Percentiles rank a stretch among this genome's conserved stretches.
These are phyloP conservation scores for Eupsittula cactorum DNA, from an alignment of 2,113 vertebrate species.

Conservation along the genomic window DNA sequence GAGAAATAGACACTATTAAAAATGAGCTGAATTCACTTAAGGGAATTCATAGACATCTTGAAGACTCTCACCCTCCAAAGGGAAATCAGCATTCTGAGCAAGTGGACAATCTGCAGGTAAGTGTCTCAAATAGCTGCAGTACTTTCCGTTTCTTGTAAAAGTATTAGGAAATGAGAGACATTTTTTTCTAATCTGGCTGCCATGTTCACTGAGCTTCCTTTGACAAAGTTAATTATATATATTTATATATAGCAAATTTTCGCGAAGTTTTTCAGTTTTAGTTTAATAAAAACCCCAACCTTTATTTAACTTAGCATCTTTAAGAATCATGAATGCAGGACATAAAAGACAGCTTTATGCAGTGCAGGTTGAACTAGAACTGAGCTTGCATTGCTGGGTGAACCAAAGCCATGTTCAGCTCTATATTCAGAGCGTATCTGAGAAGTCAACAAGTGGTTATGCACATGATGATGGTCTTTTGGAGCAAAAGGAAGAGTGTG, in stretches of 20 bases:
- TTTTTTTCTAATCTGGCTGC: not conserved
- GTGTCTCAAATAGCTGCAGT: not conserved
- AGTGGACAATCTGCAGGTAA: slow-evolving; percentile 66
- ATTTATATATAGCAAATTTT: not conserved
- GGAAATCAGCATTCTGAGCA: slow-evolving; percentile 47
- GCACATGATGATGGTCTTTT: not conserved
- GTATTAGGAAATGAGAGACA: not conserved
- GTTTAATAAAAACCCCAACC: not conserved
- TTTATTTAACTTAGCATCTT: not conserved
- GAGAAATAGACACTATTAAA: slow-evolving; percentile 69
- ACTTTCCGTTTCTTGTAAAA: not conserved
- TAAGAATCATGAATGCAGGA: not conserved
- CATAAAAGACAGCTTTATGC: not conserved
- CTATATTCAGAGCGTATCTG: not conserved
- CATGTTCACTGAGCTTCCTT: not conserved
- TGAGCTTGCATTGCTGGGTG: not conserved
- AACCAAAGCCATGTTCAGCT: not conserved
- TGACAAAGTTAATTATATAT: not conserved
- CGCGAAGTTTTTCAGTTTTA: not conserved
- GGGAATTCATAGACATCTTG: slow-evolving; percentile 62
- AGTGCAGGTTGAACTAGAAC: not conserved
- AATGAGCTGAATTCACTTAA: slow-evolving; percentile 72
- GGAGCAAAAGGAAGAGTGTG: not conserved
- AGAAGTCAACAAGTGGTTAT: not conserved
- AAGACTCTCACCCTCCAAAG: slow-evolving; percentile 53